Conservation (phyloP, 1,140 invertebrate species). For the Nixonia krombeini region DNA sequence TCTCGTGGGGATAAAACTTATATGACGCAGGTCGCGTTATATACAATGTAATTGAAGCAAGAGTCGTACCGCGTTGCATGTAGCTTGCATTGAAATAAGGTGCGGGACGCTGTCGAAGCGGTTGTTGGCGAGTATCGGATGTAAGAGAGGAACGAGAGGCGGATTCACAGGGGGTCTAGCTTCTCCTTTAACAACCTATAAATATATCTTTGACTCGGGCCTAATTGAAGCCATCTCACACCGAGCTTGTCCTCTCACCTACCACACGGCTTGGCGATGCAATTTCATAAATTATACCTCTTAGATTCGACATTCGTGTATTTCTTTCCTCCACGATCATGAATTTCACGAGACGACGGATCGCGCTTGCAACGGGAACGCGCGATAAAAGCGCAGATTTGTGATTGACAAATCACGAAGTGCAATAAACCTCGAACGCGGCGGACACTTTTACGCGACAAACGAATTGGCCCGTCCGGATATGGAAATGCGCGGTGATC, state of each 20-base stretch:
- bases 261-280: slow-evolving; percentile 29
- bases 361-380: not conserved
- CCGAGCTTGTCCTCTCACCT: slow-evolving; percentile 42
- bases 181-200: slow-evolving; percentile 54
- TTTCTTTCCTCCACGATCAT: slow-evolving; percentile 31
- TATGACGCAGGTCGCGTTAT: not conserved
- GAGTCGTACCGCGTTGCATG: slow-evolving; percentile 22
- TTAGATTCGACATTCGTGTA: slow-evolving; percentile 33
- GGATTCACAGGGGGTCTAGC: slow-evolving; percentile 53
- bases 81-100: slow-evolving; percentile 32
- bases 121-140: slow-evolving; percentile 30
- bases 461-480: too few species aligned
- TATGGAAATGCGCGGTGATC: not conserved
- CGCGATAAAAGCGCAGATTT: not conserved
- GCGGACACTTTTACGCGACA: too few species aligned
- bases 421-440: too few species aligned
- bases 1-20: too few species aligned
- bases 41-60: slow-evolving; percentile 16
- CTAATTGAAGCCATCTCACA: slow-evolving; percentile 53
- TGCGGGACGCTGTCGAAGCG: slow-evolving; percentile 35
- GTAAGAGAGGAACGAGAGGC: slow-evolving; percentile 34
- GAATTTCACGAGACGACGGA: slow-evolving; percentile 31
- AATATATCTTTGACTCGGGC: slow-evolving; percentile 57
- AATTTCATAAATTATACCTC: slow-evolving; percentile 45
- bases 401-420: not conserved